Percentiles rank a stretch among this genome's conserved stretches.
phyloP scores from a whole-genome alignment of 53 echinoderm and acorn worm genomes.

The Arbacia lixula region DNA sequence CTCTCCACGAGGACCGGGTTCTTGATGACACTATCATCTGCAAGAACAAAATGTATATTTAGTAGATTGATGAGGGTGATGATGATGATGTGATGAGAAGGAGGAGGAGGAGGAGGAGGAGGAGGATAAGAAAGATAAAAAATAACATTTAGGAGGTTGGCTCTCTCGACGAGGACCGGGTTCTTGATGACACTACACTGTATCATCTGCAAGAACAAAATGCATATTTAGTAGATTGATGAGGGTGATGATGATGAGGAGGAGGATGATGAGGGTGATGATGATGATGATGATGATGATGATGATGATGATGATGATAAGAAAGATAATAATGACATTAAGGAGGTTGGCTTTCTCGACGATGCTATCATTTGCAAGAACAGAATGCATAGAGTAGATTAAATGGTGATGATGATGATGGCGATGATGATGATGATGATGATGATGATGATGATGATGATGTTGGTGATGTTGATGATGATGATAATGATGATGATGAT shows the following conservation, averaged over 20 bases:
- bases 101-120: too few species aligned
- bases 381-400: background rate
- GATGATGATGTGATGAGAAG: background rate
- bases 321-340: too few species aligned
- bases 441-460: too few species aligned
- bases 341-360: conserved; percentile 85
- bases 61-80: background rate
- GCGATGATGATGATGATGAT: too few species aligned
- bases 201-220: conserved; percentile 71
- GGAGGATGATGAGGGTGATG: too few species aligned
- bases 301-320: too few species aligned
- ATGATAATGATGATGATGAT: too few species aligned
- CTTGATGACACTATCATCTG: conserved; percentile 89
- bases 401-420: background rate
- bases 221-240: background rate
- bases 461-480: too few species aligned
- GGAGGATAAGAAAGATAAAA: too few species aligned
- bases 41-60: too few species aligned
- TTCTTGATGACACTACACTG: conserved; percentile 92
- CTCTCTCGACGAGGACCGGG: conserved; percentile 87
- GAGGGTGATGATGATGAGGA: background rate
- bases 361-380: conserved; percentile 76
- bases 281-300: too few species aligned
- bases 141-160: conserved; percentile 95
- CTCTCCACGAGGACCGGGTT: conserved; percentile 83